Evolutionary conservation across 2,113 vertebrate species (phyloP), one percentile per base, ranked within the genome.

Genomic region (Antigone vipio): DNA sequence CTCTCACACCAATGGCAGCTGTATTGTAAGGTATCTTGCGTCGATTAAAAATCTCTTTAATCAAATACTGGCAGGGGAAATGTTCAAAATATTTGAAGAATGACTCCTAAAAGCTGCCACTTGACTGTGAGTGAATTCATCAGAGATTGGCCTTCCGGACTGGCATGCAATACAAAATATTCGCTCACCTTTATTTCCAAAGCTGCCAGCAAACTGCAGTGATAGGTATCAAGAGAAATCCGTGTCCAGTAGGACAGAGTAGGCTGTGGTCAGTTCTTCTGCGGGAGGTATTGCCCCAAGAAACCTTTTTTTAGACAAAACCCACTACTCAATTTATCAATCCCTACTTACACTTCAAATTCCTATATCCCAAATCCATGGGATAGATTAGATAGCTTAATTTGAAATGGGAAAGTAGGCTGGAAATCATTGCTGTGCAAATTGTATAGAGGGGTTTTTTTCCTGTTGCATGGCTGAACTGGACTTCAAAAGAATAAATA

Each of bases 401-500:
- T 81, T 55, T 45, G 73, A 84, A 91, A 86, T 19, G 52, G 47
- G 77, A 34, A 71, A 63, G 45, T 66, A 67, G n/a, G 64, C 8
- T 95, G 84, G 73, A 95, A 88, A 87, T 91, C 69, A 35, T 32
- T 89, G 64, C 89, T 87, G 64, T 91, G 77, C 64, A 59, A 78
- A 72, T 44, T 6, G 7, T 56, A 49, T 9, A 15, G 56, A 85
- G n/a, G 11, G 11, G 15, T 10, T 32, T 72, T 67, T 90, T 34
- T 52, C 8, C 74, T 87, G 3, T 59, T 96, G 59, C 38, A 2
- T 71, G 76, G 24, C 42, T 89, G 72, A 92, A 3, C 32, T 22
- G 42, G 60, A 32, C 58, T 94, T 84, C 86, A 81, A 87, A 85
- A 71, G 89, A 87, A 91, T 87, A 89, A 95, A 86, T 63, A 89